These are phyloP conservation scores for Epistrophe grossulariae DNA, from an alignment of 2,888 invertebrate genomes.

Conservation along the genomic window DNA sequence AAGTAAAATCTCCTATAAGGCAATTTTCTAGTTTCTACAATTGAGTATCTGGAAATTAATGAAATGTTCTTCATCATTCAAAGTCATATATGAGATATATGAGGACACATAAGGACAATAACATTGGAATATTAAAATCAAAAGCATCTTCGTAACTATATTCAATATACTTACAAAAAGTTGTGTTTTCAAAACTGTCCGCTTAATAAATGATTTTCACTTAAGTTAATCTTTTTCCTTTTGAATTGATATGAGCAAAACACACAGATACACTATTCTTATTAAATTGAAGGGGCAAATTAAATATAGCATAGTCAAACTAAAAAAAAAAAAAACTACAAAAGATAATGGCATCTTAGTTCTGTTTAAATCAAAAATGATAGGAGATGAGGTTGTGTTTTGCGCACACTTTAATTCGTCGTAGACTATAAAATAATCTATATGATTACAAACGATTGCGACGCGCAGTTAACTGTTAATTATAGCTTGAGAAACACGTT, in stretches of 20 bases:
- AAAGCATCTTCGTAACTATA: no score
- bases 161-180: no score
- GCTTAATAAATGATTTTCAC: not conserved
- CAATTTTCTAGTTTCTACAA: no score
- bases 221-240: not conserved
- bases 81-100: no score
- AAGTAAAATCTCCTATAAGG: no score
- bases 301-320: slow-evolving; percentile 6
- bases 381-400: slow-evolving; percentile 29
- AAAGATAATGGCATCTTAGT: slow-evolving; percentile 62
- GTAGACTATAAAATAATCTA: slow-evolving; percentile 40
- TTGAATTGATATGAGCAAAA: slow-evolving; percentile 5
- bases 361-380: slow-evolving; percentile 61
- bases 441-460: slow-evolving; percentile 17
- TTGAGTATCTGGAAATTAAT: no score
- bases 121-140: no score
- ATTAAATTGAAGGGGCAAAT: slow-evolving; percentile 14
- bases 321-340: not conserved
- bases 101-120: no score
- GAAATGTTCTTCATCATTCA: no score
- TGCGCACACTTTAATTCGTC: slow-evolving; percentile 9
- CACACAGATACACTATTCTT: not conserved
- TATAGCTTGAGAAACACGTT: slow-evolving; percentile 47
- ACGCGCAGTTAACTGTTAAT: slow-evolving; percentile 61
- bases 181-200: no score